These are phyloP conservation scores for Dasyprocta punctata DNA, from an alignment of 2,113 vertebrate species.

Conservation along the genomic window DNA sequence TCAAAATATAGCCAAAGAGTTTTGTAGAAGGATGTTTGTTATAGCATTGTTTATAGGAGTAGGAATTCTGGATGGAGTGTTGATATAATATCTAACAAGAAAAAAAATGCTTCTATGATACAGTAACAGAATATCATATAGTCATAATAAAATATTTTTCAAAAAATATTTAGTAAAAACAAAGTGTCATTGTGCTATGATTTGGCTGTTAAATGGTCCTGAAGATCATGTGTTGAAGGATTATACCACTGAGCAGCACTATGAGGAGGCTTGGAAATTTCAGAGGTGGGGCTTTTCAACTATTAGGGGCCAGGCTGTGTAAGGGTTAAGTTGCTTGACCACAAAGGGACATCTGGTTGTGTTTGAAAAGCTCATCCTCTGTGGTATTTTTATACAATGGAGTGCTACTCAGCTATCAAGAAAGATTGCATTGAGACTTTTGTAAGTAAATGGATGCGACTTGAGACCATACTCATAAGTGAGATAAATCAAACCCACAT, in stretches of 20 bases:
- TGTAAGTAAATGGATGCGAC: too few species aligned
- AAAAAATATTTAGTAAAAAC: constrained; percentile 11
- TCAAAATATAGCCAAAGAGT: not conserved
- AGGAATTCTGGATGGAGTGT: fast-evolving
- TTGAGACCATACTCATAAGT: too few species aligned
- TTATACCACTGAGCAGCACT: not conserved
- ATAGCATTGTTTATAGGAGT: constrained; percentile 1
- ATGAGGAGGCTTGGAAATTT: not conserved
- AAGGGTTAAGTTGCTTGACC: too few species aligned
- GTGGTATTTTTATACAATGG: too few species aligned
- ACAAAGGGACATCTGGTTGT: too few species aligned
- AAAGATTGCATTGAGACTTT: too few species aligned
- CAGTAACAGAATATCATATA: not conserved
- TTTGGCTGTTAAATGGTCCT: too few species aligned
- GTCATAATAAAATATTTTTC: not conserved
- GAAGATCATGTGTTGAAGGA: not conserved
- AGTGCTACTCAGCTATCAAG: too few species aligned
- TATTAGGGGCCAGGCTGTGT: too few species aligned
- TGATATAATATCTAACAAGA: not conserved
- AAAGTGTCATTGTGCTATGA: not conserved
- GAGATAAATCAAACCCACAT: too few species aligned
- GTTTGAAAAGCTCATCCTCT: too few species aligned
- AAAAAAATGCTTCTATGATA: not conserved
- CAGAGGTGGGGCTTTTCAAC: not conserved
- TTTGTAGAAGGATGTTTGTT: not conserved